Evolutionary conservation across 2,113 vertebrate genomes (phyloP).

Genomic region (Nothoprocta pentlandii): DNA sequence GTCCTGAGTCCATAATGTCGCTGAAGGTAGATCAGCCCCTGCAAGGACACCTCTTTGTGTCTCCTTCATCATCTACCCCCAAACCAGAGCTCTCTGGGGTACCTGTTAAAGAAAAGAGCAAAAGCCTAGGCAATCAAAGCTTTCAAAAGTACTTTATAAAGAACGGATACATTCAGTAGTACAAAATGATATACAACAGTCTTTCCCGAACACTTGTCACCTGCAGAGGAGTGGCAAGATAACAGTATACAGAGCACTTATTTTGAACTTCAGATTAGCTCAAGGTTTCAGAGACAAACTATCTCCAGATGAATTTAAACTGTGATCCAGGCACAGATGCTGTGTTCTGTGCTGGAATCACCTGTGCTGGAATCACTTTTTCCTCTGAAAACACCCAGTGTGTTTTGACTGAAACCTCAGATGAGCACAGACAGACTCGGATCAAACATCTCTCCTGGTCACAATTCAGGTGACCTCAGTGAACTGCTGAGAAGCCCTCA

Average conservation of each 20-base stretch:
- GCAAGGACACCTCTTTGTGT: neutral
- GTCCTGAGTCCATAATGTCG: rapidly evolving
- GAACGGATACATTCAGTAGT: constrained; percentile 32
- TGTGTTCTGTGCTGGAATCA: neutral
- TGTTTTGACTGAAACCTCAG: neutral
- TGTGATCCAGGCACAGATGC: neutral
- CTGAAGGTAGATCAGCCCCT: rapidly evolving
- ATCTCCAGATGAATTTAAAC: neutral
- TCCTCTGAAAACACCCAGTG: neutral
- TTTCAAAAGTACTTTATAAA: constrained; percentile 51
- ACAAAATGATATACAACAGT: neutral
- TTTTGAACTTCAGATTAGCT: neutral
- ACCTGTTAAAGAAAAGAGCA: neutral
- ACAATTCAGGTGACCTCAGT: neutral
- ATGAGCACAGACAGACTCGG: neutral
- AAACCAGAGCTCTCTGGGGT: neutral
- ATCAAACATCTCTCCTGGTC: neutral
- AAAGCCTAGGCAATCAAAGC: neutral
- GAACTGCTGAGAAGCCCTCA: neutral
- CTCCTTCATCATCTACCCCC: neutral
- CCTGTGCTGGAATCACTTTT: neutral
- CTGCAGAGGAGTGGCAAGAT: neutral
- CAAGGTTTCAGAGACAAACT: neutral
- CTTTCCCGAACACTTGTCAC: neutral
- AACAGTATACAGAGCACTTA: neutral